A percentile compares a stretch with the other conserved stretches of the same genome.
Conservation (phyloP, 64 coral and sea anemone genomes). For the Montipora efflorescens region DNA sequence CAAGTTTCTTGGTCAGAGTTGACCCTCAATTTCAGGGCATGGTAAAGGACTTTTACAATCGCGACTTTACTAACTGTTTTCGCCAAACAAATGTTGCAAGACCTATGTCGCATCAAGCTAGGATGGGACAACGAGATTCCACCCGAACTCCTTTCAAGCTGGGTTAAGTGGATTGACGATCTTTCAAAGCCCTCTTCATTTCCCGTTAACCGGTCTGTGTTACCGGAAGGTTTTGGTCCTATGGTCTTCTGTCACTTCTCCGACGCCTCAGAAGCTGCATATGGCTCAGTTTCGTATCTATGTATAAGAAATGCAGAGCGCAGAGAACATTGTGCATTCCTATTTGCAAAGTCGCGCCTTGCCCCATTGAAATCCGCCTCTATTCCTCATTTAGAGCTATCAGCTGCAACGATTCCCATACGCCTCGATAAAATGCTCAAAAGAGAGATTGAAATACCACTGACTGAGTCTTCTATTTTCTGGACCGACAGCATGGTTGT, state of each 20-base stretch:
- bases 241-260: not conserved
- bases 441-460: not conserved
- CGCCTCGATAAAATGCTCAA: not conserved
- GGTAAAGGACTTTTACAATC: not conserved
- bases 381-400: not conserved
- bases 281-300: slow-evolving; percentile 19
- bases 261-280: slow-evolving; percentile 1
- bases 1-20: slow-evolving; percentile 1
- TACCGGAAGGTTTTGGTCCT: not conserved
- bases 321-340: not conserved
- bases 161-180: slow-evolving; percentile 13
- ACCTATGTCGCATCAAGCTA: not conserved
- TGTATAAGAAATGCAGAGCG: not conserved
- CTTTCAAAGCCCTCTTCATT: not conserved
- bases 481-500: not conserved
- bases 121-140: slow-evolving; percentile 20
- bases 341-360: not conserved
- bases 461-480: not conserved
- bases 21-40: not conserved
- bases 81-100: no score
- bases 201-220: not conserved
- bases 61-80: not conserved
- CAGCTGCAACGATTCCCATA: not conserved
- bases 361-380: not conserved
- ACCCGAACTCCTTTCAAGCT: not conserved